Evolutionary conservation across 2,113 vertebrate genomes (phyloP).

Genomic region (Melanerpes aurifrons): DNA sequence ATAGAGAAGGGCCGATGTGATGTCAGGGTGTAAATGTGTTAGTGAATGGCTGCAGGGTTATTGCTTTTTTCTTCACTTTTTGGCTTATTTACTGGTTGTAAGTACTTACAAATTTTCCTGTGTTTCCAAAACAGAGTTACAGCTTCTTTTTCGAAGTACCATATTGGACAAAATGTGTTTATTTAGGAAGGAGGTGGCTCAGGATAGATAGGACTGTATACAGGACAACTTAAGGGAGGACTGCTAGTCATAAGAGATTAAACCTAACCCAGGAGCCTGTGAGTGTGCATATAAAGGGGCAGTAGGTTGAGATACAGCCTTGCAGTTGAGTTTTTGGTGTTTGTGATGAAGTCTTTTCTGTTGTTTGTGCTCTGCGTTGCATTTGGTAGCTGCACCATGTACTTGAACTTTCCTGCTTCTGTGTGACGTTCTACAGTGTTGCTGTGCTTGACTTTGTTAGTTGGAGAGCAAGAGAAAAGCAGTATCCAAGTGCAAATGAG

Average conservation of each 20-base stretch:
- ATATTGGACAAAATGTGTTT: neutral
- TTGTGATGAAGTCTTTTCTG: neutral
- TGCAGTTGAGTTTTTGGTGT: neutral
- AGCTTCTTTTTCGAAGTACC: neutral
- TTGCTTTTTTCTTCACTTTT: neutral
- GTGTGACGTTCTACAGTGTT: neutral
- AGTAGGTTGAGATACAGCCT: neutral
- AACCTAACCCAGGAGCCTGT: neutral
- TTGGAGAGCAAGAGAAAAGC: neutral
- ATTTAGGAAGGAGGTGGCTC: neutral
- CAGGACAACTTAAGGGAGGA: neutral
- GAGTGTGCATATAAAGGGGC: too few species aligned
- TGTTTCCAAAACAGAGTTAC: neutral
- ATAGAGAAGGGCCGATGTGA: neutral
- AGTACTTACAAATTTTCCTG: neutral
- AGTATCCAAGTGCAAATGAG: neutral
- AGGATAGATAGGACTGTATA: neutral
- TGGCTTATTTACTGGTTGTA: neutral
- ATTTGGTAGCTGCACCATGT: neutral
- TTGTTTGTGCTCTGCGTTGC: neutral
- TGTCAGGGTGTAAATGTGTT: neutral
- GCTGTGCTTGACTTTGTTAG: neutral
- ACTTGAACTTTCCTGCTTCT: neutral
- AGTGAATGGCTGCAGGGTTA: neutral
- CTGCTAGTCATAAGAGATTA: neutral